Percentiles rank a stretch among this genome's conserved stretches.
phyloP scores from a whole-genome alignment of 2,113 vertebrate genomes.

The Thalassarche chlororhynchos region DNA sequence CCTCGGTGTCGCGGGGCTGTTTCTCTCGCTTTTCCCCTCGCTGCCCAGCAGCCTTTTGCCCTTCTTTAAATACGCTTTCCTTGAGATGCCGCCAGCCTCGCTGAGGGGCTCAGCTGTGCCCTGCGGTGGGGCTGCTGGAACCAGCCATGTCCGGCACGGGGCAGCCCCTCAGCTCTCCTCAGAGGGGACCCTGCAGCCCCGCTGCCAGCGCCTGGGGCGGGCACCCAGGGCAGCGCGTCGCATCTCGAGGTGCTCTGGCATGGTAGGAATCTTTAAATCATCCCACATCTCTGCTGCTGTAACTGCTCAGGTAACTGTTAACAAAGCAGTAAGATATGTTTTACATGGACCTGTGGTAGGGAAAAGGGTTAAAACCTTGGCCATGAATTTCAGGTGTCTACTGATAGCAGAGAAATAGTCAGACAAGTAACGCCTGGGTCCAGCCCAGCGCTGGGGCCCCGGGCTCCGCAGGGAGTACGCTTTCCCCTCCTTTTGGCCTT shows the following conservation, averaged over 20 bases:
- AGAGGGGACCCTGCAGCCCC: too few relatives aligned
- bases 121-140: not conserved
- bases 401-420: not conserved
- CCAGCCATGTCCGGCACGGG: not conserved
- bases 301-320: not conserved
- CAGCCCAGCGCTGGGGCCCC: accelerated
- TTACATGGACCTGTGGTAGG: not conserved
- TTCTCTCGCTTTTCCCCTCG: not conserved
- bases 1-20: accelerated
- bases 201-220: accelerated
- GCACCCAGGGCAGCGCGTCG: accelerated
- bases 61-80: not conserved
- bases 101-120: not conserved
- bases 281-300: not conserved
- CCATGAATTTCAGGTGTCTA: not conserved
- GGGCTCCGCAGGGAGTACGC: accelerated
- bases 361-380: not conserved
- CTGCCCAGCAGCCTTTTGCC: not conserved
- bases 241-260: accelerated
- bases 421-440: too few relatives aligned
- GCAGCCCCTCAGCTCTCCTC: not conserved
- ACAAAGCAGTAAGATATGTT: not conserved
- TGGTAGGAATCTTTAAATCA: not conserved
- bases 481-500: not conserved
- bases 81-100: accelerated